phyloP scores from a whole-genome alignment of 2,888 invertebrate genomes.

The Oligia fasciuncula region DNA sequence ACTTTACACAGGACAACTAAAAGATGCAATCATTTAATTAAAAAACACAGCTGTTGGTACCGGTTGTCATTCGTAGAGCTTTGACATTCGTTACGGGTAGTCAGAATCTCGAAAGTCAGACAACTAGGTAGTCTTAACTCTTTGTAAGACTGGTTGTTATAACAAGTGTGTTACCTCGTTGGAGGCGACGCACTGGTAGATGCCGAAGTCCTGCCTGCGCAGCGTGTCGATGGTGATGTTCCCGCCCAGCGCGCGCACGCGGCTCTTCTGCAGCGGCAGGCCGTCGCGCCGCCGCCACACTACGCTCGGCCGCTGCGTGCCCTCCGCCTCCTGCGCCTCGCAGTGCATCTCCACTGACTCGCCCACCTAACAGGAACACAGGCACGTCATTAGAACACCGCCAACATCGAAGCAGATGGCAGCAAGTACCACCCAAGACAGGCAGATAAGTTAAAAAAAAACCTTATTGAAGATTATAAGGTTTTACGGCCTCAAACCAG shows the following conservation, averaged over 20 bases:
- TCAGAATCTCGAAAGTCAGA: neutral
- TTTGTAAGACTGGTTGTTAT: neutral
- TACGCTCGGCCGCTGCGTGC: constrained; percentile 96
- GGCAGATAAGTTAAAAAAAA: no score
- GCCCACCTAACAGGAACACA: constrained; percentile 88
- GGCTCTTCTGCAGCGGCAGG: constrained; percentile 94
- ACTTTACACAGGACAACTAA: neutral
- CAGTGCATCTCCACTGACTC: constrained; percentile 98
- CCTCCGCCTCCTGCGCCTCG: constrained; percentile 97
- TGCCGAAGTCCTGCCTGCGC: constrained; percentile 97
- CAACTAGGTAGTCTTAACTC: neutral
- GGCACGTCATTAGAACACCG: neutral
- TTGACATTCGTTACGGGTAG: neutral
- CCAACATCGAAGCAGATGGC: neutral
- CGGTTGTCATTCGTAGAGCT: neutral
- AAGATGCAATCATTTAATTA: neutral
- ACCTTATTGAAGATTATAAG: no score
- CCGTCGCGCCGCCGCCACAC: constrained; percentile 97
- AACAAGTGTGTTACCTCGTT: constrained; percentile 92
- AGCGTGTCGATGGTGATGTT: constrained; percentile 97
- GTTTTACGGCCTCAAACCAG: no score
- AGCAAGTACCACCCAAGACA: neutral
- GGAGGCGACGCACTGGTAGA: constrained; percentile 98
- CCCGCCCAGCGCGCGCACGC: constrained; percentile 94
- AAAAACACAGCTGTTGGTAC: neutral